A percentile compares a stretch with the other conserved stretches of the same genome.
Evolutionary conservation across 2,113 vertebrate genomes (phyloP).

Genomic region (Sebastes schlegelii): DNA sequence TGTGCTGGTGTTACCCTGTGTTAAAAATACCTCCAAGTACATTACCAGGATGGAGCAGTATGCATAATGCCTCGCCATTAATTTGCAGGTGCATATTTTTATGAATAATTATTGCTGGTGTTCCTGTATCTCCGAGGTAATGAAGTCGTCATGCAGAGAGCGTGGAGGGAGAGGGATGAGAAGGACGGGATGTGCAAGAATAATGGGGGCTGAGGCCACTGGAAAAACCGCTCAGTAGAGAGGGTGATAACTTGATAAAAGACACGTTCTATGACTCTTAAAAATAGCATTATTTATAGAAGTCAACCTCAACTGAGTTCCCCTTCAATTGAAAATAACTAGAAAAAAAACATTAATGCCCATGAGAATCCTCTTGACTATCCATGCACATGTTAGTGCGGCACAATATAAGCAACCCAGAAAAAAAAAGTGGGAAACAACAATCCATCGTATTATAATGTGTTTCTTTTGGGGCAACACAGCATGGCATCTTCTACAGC

Average conservation of each 20-base stretch:
- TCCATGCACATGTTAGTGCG: background rate
- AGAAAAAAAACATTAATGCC: constrained; percentile 10
- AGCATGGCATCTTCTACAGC: constrained; percentile 37
- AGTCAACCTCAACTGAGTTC: constrained; percentile 7
- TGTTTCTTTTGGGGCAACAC: constrained; percentile 1
- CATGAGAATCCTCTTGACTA: constrained; percentile 9
- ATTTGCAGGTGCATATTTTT: constrained; percentile 60
- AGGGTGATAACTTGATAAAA: constrained; percentile 14
- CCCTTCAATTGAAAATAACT: constrained; percentile 24
- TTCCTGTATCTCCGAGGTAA: constrained; percentile 49
- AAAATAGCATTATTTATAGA: constrained; percentile 34
- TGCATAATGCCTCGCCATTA: constrained; percentile 67
- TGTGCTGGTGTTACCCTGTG: constrained; percentile 35
- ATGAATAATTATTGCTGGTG: constrained; percentile 61
- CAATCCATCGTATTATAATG: background rate
- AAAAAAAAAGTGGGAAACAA: constrained; percentile 3
- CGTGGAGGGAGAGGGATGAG: constrained; percentile 16
- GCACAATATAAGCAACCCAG: background rate
- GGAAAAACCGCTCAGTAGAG: constrained; percentile 12
- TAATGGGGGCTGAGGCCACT: constrained; percentile 35
- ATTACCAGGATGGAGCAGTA: constrained; percentile 49
- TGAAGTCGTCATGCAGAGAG: constrained; percentile 33
- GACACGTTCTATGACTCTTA: constrained; percentile 10
- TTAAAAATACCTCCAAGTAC: constrained; percentile 70
- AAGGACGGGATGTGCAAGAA: constrained; percentile 28